Base-by-base conservation (phyloP, 2,888 invertebrate species). In the Spodoptera picta region DNA sequence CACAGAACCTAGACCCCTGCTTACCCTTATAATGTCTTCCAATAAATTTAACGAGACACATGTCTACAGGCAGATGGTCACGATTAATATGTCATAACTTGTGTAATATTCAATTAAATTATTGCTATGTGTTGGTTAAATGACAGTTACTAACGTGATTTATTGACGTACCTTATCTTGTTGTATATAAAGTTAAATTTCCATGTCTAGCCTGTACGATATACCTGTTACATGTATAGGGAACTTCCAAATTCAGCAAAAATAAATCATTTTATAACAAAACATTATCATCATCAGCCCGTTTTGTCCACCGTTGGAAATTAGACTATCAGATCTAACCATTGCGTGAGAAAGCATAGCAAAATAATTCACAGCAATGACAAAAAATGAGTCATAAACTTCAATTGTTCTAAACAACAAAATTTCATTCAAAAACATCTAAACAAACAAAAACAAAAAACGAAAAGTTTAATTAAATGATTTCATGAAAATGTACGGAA, bases 51-150 rank as follows among this genome's bases (percentile, higher is more conserved):
- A 2, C n/a, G 27, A 60, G 4, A 43, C 46, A 43, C 14, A 11
- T 27, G 27, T 57, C 12, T 43, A 10, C 43, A 10, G n/a, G 14
- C 55, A 70, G 55, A 55, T 63, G 51, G 31, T 19, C 10, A 5
- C 56, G 41, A 47, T 36, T n/a, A 67, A 19, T 44, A 52, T 56
- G 31, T 56, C 55, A 48, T 45, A 63, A 56, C 48, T 71, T 70
- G 44, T 42, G 24, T 44, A 52, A 52, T 62, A 52, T 48, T 55
- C 31, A 63, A 45, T n/a, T 43, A 48, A 31, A 46, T 43, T 24
- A 48, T 19, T 12, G 11, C 42, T 24, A 41, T 41, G 44, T 51
- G 46, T 50, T 7, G 23, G 6, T 46, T 49, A 52, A 45, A 19
- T 56, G 51, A 12, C 31, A 51, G 14, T 42, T 56, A 49, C 48